Evolutionary conservation across 1,140 invertebrate species (phyloP), one percentile per base, ranked within the genome.

Genomic region (Drosophila jambulina): DNA sequence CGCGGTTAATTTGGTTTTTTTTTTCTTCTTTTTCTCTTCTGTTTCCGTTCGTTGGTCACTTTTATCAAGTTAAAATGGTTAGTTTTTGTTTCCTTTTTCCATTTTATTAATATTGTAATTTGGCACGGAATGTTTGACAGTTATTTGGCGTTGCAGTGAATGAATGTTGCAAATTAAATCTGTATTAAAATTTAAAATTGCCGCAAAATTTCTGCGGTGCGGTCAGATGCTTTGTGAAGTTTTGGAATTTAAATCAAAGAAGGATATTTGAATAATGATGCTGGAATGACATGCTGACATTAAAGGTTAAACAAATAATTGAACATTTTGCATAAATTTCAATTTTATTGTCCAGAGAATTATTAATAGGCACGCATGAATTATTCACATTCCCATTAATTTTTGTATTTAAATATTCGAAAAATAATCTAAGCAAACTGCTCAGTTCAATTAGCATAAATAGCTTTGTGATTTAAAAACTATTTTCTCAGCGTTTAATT

Each of bases 41-140:
- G 5, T 49, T 29, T 27, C 17, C 56, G 5, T 49, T 29, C 40
- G 61, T 43, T 57, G 75, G 80, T 61, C 64, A 83, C 29, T 71
- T 77, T 84, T 84, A 72, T 84, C 62, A 71, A 70, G 71, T 64
- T 80, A 43, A 29, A 61, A 48, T 36, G 43, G 57, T 78, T 75
- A 59, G 75, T 58, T 71, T 58, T 27, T 29, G 19, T 53, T 43
- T 43, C 0, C 56, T 46, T 34, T 49, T 43, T 40, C 29, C 32
- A 34, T 64, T 74, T 68, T 56, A 63, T 81, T 78, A 85, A 81
- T 85, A 81, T 78, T 65, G 74, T 84, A 84, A 84, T 84, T 85
- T 85, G 82, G 80, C 82, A 85, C 77, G 70, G 46, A 72, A 80
- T 61, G 67, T 38, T 32, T 85, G 82, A 84, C 82, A 84, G 78